Percentiles rank a stretch among this genome's conserved stretches.
phyloP scores from a whole-genome alignment of 2,888 invertebrate genomes.

The Cenopis cana region DNA sequence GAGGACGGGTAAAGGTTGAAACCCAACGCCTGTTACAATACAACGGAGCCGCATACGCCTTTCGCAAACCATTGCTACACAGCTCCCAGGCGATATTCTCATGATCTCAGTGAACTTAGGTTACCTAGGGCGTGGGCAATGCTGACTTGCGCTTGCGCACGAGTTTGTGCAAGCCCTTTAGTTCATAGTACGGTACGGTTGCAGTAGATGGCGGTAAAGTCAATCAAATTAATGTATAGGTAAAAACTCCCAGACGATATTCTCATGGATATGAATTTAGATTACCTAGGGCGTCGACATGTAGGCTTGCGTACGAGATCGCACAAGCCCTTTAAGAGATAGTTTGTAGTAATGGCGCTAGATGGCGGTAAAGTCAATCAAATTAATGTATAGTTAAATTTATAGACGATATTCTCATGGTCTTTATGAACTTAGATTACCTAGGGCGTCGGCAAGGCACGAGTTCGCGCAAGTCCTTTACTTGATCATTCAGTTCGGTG shows the following conservation, averaged over 20 bases:
- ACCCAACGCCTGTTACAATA: constrained; percentile 14
- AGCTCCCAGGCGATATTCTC: constrained; percentile 22
- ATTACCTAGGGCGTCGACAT: neutral
- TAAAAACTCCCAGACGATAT: constrained; percentile 3
- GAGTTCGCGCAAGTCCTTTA: constrained; percentile 8
- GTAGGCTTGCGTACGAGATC: neutral
- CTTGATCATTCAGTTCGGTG: constrained; percentile 1
- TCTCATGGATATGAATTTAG: constrained; percentile 6
- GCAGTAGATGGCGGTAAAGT: constrained; percentile 21
- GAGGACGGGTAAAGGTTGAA: too few relatives aligned
- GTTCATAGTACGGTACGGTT: neutral
- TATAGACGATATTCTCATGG: constrained; percentile 10
- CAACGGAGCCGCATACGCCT: neutral
- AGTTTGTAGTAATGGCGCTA: neutral
- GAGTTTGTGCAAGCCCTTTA: constrained; percentile 10
- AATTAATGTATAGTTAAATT: too few relatives aligned
- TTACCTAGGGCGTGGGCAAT: constrained; percentile 16
- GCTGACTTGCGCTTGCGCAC: constrained; percentile 11
- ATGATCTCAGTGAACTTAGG: constrained; percentile 15
- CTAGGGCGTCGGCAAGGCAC: constrained; percentile 3
- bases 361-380: neutral
- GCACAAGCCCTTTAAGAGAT: too few relatives aligned
- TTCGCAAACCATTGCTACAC: constrained; percentile 22
- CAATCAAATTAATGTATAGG: neutral
- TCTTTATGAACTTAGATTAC: constrained; percentile 12